Base-by-base conservation (phyloP, 1,140 invertebrate species). In the Drosophila azteca region DNA sequence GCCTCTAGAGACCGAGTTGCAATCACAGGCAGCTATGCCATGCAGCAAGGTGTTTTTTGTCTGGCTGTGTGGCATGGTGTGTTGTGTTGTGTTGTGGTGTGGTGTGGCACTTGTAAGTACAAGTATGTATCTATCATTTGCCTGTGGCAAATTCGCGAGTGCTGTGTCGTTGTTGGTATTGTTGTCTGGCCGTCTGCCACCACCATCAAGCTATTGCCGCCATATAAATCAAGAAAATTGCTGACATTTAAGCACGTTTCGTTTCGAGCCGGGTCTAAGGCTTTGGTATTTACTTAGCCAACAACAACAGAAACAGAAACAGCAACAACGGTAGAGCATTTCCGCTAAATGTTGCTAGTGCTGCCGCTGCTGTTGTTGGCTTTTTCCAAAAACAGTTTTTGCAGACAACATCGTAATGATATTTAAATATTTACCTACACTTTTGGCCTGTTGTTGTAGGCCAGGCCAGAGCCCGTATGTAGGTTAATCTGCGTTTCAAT, bases 171-270 rank as follows among this genome's bases (percentile, higher is more conserved):
- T 68, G 75, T 58, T 79, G 74, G 63, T 64, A 73, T 84, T 80
- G 82, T 85, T 81, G 82, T 85, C 60, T 68, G 71, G 51, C n/a
- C 49, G 53, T 43, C 48, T 71, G 50, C 24, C 24, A 5, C 13
- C 22, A 57, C 31, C 68, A 53, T 53, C 73, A 87, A 84, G 81
- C 67, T 81, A 83, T 63, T 65, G 81, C 67, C 61, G 79, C 82
- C 82, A 80, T 88, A 87, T 87, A 87, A 87, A 87, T 87, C 82
- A 87, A 87, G 82, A 87, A 87, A 87, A 87, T 87, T 87, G 83
- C 82, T 87, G 82, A 87, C 82, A 87, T 87, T 87, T 88, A 87
- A 82, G 82, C 82, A 87, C 83, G 82, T 87, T 87, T 82, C 84
- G 68, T 82, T 85, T 52, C 65, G 58, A 74, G 24, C 24, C 24